These are phyloP conservation scores for Nasonia vitripennis DNA, from an alignment of 1,140 invertebrate genomes.

Conservation along the genomic window DNA sequence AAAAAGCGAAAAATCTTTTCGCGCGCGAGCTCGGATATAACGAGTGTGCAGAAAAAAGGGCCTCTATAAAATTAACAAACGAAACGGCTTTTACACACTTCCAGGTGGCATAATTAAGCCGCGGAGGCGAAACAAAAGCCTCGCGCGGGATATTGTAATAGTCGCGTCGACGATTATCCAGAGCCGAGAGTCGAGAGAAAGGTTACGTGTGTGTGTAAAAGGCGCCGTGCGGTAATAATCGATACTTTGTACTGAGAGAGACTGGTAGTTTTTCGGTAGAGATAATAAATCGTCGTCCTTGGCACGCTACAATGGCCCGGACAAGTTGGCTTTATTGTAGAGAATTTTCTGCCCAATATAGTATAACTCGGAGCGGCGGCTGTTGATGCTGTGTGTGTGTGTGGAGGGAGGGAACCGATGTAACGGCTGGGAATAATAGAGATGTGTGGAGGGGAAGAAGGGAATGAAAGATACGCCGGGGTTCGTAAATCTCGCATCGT, in stretches of 20 bases:
- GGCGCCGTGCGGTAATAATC: slow-evolving; percentile 9
- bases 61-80: neutral
- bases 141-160: neutral
- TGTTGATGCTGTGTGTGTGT: slow-evolving; percentile 26
- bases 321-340: slow-evolving; percentile 69
- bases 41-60: neutral
- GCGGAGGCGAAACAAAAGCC: neutral
- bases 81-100: slow-evolving; percentile 23
- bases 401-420: neutral
- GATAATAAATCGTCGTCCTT: slow-evolving; percentile 23
- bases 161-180: no score
- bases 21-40: neutral
- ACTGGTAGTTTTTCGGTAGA: slow-evolving; percentile 22
- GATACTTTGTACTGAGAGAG: neutral
- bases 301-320: slow-evolving; percentile 26
- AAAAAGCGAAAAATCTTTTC: neutral
- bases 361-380: slow-evolving; percentile 59
- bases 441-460: neutral
- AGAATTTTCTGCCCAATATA: slow-evolving; percentile 73
- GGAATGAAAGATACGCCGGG: neutral
- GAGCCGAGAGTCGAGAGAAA: neutral
- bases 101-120: slow-evolving; percentile 28
- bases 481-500: neutral
- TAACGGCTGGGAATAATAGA: slow-evolving; percentile 48
- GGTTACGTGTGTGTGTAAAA: slow-evolving; percentile 31